A percentile compares a stretch with the other conserved stretches of the same genome.
These are phyloP conservation scores for Catalaphyllia jardinei DNA, from an alignment of 64 coral and sea anemone species.

Conservation along the genomic window DNA sequence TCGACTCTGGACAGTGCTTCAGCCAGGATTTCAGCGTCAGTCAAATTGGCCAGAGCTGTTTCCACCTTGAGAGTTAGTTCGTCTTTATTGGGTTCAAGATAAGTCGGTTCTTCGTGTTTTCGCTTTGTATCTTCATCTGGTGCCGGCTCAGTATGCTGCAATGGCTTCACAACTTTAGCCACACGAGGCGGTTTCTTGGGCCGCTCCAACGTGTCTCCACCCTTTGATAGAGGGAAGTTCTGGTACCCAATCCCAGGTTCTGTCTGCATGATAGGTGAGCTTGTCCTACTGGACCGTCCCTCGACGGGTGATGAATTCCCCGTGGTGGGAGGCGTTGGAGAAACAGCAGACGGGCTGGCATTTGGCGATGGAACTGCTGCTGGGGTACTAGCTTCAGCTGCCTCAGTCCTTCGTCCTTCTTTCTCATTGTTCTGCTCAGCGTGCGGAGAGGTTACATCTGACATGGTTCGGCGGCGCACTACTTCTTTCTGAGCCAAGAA, in stretches of 20 bases:
- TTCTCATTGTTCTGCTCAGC: neutral
- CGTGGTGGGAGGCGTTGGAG: neutral
- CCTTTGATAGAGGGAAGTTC: slow-evolving; percentile 92
- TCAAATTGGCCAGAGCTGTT: slow-evolving; percentile 81
- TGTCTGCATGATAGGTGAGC: slow-evolving; percentile 14
- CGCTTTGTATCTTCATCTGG: neutral
- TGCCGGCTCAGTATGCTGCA: slow-evolving; percentile 29
- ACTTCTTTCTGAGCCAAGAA: slow-evolving; percentile 20
- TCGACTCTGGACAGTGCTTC: slow-evolving; percentile 90
- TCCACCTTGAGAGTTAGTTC: slow-evolving; percentile 83
- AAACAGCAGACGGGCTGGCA: neutral
- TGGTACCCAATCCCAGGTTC: slow-evolving; percentile 55
- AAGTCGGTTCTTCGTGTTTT: slow-evolving; percentile 57
- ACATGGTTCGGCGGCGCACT: neutral
- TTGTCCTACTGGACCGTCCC: neutral
- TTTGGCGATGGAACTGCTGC: neutral
- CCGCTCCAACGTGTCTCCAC: slow-evolving; percentile 49
- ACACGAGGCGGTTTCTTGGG: slow-evolving; percentile 74
- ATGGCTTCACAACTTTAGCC: slow-evolving; percentile 68
- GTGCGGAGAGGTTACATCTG: slow-evolving; percentile 3
- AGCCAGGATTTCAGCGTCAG: slow-evolving; percentile 85
- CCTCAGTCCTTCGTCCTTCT: neutral
- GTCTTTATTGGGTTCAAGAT: slow-evolving; percentile 71
- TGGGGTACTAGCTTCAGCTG: neutral
- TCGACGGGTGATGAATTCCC: neutral